phyloP scores from a whole-genome alignment of 2,888 invertebrate species.

The Neoascia interrupta region DNA sequence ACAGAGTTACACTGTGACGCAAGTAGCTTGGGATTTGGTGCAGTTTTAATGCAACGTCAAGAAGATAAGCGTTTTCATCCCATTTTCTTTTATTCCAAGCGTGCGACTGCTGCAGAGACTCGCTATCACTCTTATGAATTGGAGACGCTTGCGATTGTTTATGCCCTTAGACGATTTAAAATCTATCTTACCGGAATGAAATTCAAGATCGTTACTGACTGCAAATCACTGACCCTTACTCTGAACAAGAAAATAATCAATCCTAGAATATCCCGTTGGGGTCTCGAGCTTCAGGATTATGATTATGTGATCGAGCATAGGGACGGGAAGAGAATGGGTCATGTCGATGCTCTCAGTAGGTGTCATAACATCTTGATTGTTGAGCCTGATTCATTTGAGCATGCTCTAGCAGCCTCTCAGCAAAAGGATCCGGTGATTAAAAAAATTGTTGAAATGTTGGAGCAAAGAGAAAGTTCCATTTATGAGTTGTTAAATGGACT shows the following conservation, averaged over 20 bases:
- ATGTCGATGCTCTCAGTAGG: constrained; percentile 74
- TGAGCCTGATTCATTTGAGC: constrained; percentile 47
- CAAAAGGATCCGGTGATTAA: constrained; percentile 60
- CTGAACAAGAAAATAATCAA: constrained; percentile 65
- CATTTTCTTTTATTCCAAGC: constrained; percentile 73
- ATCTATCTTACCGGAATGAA: constrained; percentile 70
- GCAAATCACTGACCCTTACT: constrained; percentile 59
- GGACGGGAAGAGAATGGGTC: constrained; percentile 70
- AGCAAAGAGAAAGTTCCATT: constrained; percentile 38
- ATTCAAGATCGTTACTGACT: constrained; percentile 71
- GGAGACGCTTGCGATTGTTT: constrained; percentile 72
- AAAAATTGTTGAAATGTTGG: constrained; percentile 58
- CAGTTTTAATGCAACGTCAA: constrained; percentile 68
- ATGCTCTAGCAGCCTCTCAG: constrained; percentile 31
- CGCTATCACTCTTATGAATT: constrained; percentile 73
- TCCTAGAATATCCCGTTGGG: constrained; percentile 69
- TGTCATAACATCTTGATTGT: constrained; percentile 14
- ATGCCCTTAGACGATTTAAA: constrained; percentile 71
- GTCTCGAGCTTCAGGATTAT: constrained; percentile 72
- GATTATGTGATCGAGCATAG: constrained; percentile 71
- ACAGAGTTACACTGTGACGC: constrained; percentile 74
- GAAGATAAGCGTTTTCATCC: constrained; percentile 71
- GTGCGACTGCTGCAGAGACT: constrained; percentile 69
- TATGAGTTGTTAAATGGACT: constrained; percentile 51
- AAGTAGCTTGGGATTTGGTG: constrained; percentile 71